Evolutionary conservation across 2,113 vertebrate species (phyloP), one percentile per base, ranked within the genome.

Genomic region (Sapayoa aenigma): DNA sequence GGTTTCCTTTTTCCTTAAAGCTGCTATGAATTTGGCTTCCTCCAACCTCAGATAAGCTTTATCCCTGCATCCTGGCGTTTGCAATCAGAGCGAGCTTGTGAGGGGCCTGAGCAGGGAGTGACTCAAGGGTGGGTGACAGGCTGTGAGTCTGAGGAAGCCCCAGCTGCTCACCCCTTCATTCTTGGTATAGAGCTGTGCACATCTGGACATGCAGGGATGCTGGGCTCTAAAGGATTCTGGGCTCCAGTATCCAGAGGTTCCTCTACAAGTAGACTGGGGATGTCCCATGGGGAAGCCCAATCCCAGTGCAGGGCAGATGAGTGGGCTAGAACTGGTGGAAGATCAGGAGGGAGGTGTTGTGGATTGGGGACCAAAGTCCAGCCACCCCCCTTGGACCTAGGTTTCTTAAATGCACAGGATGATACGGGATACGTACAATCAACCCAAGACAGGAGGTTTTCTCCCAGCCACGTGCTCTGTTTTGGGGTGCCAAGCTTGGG

Each of bases 81-180:
- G 24, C 14, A 31, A 35, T 5, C 9, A 39, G 33, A 67, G 21
- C 0, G 1, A 66, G 35, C 33, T 53, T 44, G 46, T 28, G 62
- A 18, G 20, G 12, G 39, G 13, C 50, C 37, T 84, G 55, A 55
- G 27, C 33, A 13, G 9, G 22, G 31, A 6, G 4, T 37, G 16
- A 17, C 49, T 46, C 31, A 8, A 30, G n/a, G 37, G 6, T 62
- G 35, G 23, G 31, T 55, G 25, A 16, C 46, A 71, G 55, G 17
- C n/a, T 49, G 58, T 1, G 2, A 12, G 23, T 44, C 14, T 5
- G 4, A 16, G 37, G 13, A 25, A 79, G 12, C 20, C 19, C 42
- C 1, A 3, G 14, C 66, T 1, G 0, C 59, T 74, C 1, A 1
- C 37, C 37, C 16, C 31, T 23, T 82, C 6, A 1, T 22, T 41